Evolutionary conservation across 2,113 vertebrate genomes (phyloP).

Genomic region (Tyto alba): DNA sequence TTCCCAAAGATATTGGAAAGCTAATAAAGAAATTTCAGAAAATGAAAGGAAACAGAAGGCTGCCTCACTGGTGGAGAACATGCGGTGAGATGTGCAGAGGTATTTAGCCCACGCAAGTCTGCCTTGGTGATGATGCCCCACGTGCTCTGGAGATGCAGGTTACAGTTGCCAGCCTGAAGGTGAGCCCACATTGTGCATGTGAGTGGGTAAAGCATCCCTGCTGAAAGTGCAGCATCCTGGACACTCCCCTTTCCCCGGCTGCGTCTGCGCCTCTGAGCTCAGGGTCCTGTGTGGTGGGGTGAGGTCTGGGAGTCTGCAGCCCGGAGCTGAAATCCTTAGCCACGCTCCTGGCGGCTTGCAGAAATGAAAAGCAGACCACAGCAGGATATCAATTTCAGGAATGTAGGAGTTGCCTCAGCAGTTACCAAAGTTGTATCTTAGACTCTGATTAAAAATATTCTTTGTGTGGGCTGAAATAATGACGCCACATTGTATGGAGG

Average conservation of each 20-base stretch:
- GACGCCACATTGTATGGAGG: background rate
- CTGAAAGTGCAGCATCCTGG: background rate
- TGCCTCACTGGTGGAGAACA: accelerated
- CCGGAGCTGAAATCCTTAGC: background rate
- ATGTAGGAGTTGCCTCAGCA: background rate
- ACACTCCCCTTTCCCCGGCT: accelerated
- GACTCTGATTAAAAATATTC: background rate
- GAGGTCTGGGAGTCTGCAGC: background rate
- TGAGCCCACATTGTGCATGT: accelerated
- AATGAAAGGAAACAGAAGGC: background rate
- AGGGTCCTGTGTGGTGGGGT: background rate
- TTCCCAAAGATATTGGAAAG: background rate
- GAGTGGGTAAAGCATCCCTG: background rate
- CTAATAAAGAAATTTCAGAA: background rate
- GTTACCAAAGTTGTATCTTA: background rate
- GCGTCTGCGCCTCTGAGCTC: accelerated
- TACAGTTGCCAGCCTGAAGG: background rate
- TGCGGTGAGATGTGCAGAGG: accelerated
- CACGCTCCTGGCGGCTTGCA: accelerated
- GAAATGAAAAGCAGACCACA: background rate
- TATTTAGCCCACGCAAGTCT: background rate
- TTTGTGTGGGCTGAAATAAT: background rate
- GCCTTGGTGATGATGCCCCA: accelerated
- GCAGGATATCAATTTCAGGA: background rate
- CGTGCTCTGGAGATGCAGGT: accelerated